Evolutionary conservation across 2,797 vertebrate species (phyloP).

Genomic region (Chaunax sp.): DNA sequence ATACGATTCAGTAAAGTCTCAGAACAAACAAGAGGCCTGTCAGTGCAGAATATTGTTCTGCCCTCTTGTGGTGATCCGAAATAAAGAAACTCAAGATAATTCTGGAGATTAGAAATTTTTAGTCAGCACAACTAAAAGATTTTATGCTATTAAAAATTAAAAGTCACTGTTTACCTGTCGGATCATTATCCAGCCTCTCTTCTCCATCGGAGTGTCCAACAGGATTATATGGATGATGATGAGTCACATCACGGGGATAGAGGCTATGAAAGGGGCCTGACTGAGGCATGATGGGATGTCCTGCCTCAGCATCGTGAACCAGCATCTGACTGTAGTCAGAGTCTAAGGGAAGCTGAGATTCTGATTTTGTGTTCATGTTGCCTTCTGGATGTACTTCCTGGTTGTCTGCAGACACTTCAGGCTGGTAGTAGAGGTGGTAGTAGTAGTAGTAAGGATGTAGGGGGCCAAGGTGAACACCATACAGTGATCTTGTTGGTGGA

Average conservation of each 20-base stretch:
- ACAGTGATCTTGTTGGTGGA: background rate
- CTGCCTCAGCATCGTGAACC: background rate
- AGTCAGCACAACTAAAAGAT: too few relatives aligned
- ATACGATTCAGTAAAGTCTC: too few relatives aligned
- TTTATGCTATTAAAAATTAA: too few relatives aligned
- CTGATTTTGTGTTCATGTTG: slow-evolving; percentile 1
- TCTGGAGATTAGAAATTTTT: too few relatives aligned
- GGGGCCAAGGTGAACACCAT: background rate
- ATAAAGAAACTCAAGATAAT: background rate
- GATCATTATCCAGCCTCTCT: slow-evolving; percentile 10
- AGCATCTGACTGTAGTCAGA: background rate
- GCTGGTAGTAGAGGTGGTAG: slow-evolving; percentile 26
- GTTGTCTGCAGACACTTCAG: background rate
- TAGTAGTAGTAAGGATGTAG: slow-evolving; percentile 40
- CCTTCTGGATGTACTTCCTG: background rate
- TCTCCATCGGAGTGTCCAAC: background rate
- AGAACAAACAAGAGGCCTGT: background rate
- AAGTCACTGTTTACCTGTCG: slow-evolving; percentile 57
- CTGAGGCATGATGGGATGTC: slow-evolving; percentile 16
- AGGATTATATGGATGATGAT: background rate
- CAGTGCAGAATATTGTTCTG: slow-evolving; percentile 2
- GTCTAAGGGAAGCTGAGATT: slow-evolving; percentile 3
- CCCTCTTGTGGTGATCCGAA: slow-evolving; percentile 41
- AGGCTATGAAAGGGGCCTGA: background rate
- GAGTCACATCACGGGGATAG: slow-evolving; percentile 1